These are phyloP conservation scores for Periplaneta americana DNA, from an alignment of 1,140 invertebrate species.

Conservation along the genomic window DNA sequence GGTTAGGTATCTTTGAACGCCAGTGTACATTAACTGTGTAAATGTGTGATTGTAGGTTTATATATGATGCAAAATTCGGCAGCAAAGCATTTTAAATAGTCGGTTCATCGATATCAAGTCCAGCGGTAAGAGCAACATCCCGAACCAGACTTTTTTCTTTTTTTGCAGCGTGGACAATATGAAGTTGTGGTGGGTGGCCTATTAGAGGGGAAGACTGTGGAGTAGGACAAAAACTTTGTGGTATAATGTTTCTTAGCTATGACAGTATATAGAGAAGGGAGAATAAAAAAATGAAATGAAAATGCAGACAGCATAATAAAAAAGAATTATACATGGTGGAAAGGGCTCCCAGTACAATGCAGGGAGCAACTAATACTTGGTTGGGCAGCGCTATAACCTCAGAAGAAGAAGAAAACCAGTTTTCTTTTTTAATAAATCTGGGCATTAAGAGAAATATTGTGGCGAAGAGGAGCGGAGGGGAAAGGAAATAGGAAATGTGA, in stretches of 20 bases:
- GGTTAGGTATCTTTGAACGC: no score
- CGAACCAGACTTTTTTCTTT: no score
- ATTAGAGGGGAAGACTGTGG: neutral
- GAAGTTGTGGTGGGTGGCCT: neutral
- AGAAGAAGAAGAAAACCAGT: neutral
- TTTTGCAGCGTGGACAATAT: no score
- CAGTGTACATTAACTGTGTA: no score
- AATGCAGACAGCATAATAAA: neutral
- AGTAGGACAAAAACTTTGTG: neutral
- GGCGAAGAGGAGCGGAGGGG: neutral
- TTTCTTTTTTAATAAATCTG: slow-evolving; percentile 13
- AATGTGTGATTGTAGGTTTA: no score
- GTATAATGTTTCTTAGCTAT: neutral
- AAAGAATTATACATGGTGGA: neutral
- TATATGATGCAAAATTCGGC: no score
- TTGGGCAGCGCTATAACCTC: neutral
- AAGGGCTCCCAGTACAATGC: neutral
- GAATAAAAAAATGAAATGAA: neutral
- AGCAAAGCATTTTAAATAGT: no score
- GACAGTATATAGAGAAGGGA: neutral
- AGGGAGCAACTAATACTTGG: neutral
- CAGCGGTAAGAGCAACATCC: no score
- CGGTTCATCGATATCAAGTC: no score
- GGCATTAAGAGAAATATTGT: slow-evolving; percentile 4
- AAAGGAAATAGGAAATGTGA: neutral